A percentile compares a stretch with the other conserved stretches of the same genome.
These are phyloP conservation scores for Gadus chalcogrammus DNA, from an alignment of 2,113 vertebrate species.

Conservation along the genomic window DNA sequence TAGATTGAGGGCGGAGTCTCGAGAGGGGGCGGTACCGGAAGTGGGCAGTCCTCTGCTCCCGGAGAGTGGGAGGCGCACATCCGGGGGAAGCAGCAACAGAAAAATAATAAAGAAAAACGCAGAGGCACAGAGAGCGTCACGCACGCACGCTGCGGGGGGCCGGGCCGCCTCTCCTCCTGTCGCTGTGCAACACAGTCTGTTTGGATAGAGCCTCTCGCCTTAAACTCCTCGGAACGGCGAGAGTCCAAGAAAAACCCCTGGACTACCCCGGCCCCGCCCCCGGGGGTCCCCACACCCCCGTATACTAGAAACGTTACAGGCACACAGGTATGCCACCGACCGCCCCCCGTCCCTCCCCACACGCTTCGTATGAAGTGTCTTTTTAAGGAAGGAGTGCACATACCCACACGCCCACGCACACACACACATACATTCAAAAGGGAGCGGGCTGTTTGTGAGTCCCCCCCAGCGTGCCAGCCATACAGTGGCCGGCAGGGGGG, in stretches of 20 bases:
- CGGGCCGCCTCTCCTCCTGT: conserved; percentile 48
- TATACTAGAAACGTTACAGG: conserved; percentile 62
- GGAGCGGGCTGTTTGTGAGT: conserved; percentile 54
- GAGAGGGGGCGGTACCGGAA: conserved; percentile 20
- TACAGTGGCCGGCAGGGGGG: conserved; percentile 40
- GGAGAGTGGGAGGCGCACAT: conserved; percentile 38
- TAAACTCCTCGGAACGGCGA: conserved; percentile 65
- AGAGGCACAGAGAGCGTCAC: conserved; percentile 55
- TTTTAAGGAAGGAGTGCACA: conserved; percentile 63
- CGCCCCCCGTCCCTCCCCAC: conserved; percentile 40
- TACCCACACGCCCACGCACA: conserved; percentile 49
- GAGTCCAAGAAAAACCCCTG: conserved; percentile 68
- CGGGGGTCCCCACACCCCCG: conserved; percentile 51
- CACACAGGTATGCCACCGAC: conserved; percentile 62
- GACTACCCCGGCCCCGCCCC: conserved; percentile 65
- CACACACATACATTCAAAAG: conserved; percentile 57
- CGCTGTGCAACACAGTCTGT: conserved; percentile 78
- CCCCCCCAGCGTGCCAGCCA: conserved; percentile 51
- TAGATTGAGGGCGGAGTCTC: conserved; percentile 70
- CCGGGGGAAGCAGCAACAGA: conserved; percentile 66
- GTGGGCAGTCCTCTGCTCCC: conserved; percentile 6
- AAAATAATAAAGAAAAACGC: conserved; percentile 12
- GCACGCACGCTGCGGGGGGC: conserved; percentile 15
- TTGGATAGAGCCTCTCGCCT: conserved; percentile 71
- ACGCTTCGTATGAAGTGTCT: conserved; percentile 58